Percentiles rank a stretch among this genome's conserved stretches.
Evolutionary conservation across 1,140 invertebrate species (phyloP).

Genomic region (Pseudoatta argentina): DNA sequence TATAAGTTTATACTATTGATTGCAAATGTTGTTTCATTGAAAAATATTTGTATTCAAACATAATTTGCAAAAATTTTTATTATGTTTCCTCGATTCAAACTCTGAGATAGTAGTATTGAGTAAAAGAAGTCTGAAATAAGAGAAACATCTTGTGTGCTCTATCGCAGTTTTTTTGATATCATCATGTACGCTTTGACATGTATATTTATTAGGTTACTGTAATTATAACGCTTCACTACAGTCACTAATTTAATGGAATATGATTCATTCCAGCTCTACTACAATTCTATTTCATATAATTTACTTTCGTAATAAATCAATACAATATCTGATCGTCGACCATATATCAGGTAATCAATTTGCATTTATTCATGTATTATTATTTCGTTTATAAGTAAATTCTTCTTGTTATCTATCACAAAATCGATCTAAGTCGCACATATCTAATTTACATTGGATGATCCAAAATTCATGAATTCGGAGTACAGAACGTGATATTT

Average conservation of each 20-base stretch:
- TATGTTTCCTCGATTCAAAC: no score
- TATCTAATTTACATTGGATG: background rate
- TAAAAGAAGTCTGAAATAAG: background rate
- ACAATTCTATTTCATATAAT: slow-evolving; percentile 17
- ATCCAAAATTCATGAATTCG: no score
- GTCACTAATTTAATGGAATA: slow-evolving; percentile 16
- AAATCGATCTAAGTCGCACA: background rate
- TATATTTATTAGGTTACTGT: background rate
- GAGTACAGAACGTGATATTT: no score
- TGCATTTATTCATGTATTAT: slow-evolving; percentile 32
- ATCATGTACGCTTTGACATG: background rate
- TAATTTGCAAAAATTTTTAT: no score
- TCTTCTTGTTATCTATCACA: background rate
- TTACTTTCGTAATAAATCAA: slow-evolving; percentile 46
- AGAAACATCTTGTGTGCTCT: background rate
- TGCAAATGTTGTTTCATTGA: no score
- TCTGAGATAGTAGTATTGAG: no score
- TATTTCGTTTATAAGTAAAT: slow-evolving; percentile 1
- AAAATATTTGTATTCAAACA: no score
- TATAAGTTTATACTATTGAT: no score
- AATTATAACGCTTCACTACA: slow-evolving; percentile 16
- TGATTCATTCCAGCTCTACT: slow-evolving; percentile 30
- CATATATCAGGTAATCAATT: slow-evolving; percentile 39
- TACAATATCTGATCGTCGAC: slow-evolving; percentile 25
- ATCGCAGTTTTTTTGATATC: background rate